Evolutionary conservation across 2,888 invertebrate species (phyloP), one percentile per base, ranked within the genome.

Genomic region (Drosophila testacea): DNA sequence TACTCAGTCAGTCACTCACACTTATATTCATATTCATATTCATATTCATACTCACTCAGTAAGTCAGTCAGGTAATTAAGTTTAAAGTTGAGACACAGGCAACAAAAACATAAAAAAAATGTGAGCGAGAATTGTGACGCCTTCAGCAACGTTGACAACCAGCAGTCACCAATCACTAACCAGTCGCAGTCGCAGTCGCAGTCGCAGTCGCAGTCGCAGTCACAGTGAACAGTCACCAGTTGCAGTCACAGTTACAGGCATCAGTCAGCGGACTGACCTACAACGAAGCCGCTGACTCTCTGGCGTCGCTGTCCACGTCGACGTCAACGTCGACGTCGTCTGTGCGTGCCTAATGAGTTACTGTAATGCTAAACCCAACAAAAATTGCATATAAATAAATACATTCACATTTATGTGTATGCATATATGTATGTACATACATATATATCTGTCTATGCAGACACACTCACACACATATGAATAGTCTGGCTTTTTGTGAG

Each of bases 271-370:
- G 68, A 77, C 69, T 84, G 84, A 82, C 84, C 84, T 77, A 82
- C 79, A 79, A 77, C 81, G 76, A 69, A 46, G 69, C 39, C 62
- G 48, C 59, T 47, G 69, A 44, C 69, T 69, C 36, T 63, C 4
- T 55, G 67, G 50, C 51, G 59, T 9, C 55, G 50, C 6, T 52
- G 32, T n/a, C 50, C 62, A 27, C 44, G 52, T 7, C 54, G 38
- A 1, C 47, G 36, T 28, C 51, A 52, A 52, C 73, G 60, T 28
- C 60, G 47, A 39, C 62, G 55, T 66, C 73, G 82, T 79, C 82
- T 83, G 83, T 87, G 88, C 88, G 83, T 83, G 83, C 83, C 85
- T 83, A 83, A 83, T 83, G 88, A 87, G 83, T 82, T 81, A 73
- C 68, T 73, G 80, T 79, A 83, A 83, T 82, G 79, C 68, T 75